Base-by-base conservation (phyloP, 2,888 invertebrate genomes). In the Aproaerema taeniolella region DNA sequence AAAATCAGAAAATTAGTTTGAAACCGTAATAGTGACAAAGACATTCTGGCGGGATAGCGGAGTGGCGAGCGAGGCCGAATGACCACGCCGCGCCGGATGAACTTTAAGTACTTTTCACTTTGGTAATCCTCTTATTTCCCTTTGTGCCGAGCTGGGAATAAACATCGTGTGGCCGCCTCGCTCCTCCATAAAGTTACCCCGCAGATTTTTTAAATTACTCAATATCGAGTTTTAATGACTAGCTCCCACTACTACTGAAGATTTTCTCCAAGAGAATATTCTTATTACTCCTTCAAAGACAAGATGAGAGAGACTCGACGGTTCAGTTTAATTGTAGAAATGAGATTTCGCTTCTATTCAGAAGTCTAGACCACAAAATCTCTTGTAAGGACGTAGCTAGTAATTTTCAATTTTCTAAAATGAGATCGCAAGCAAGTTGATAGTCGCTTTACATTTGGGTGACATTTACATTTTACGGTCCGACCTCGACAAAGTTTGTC, bases 61-160 rank as follows among this genome's bases (percentile, higher is more conserved):
- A n/a, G 17, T 9, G 25, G 36, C 16, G 29, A 13, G 28, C 29
- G 28, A 32, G 37, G 37, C 32, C 41, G 38, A 35, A 38, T 42
- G 38, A 38, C 38, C 41, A 33, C 33, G 29, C 14, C 30, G 38
- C 42, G 38, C 30, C 38, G 42, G 38, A 33, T 38, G 35, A 39
- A 42, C 38, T 42, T 35, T 39, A 42, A 39, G 39, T 39, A 43
- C 43, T 43, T 43, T 37, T 37, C 39, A 39, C 43, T 43, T 39
- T 40, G 31, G 36, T 43, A 43, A 43, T 43, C 43, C 43, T 43
- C 43, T 43, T 43, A 43, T 43, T 43, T 40, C 40, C 39, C 37
- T 39, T 37, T 43, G 39, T 39, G 39, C 31, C 28, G 25, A 13
- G 15, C 28, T 24, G 9, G 36, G 31, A 43, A 43, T 39, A 43